phyloP scores from a whole-genome alignment of 2,888 invertebrate species.

The Neoscelio sp. region DNA sequence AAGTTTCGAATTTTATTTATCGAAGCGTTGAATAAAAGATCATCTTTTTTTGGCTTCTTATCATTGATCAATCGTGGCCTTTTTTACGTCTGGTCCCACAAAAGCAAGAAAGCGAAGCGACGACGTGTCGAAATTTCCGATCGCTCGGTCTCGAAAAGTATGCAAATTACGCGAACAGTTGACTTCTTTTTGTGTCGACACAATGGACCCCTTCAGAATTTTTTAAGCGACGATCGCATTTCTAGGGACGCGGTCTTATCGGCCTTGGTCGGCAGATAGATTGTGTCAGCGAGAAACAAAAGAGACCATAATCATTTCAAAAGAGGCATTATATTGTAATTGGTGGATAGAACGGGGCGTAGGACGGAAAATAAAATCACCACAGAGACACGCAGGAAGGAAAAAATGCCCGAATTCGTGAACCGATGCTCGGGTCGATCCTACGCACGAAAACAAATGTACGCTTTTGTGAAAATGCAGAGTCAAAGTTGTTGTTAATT shows the following conservation, averaged over 20 bases:
- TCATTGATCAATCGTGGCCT: conserved; percentile 39
- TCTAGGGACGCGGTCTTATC: conserved; percentile 49
- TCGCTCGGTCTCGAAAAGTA: conserved; percentile 54
- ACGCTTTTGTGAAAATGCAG: conserved; percentile 13
- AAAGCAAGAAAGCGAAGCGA: conserved; percentile 45
- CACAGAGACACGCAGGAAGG: conserved; percentile 7
- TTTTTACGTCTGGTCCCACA: conserved; percentile 46
- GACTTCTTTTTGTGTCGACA: conserved; percentile 50
- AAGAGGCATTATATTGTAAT: conserved; percentile 64
- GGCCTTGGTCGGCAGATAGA: conserved; percentile 58
- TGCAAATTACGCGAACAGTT: conserved; percentile 56
- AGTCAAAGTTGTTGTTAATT: not conserved
- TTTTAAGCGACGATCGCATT: conserved; percentile 63
- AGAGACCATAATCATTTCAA: conserved; percentile 61
- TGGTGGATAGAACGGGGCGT: conserved; percentile 37
- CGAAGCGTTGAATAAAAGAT: conserved; percentile 43
- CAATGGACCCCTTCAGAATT: conserved; percentile 59
- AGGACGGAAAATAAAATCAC: conserved; percentile 47
- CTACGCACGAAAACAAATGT: conserved; percentile 41
- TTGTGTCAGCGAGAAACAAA: conserved; percentile 63
- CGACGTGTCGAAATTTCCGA: conserved; percentile 64
- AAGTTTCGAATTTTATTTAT: no score
- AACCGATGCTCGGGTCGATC: not conserved
- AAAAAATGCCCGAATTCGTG: conserved; percentile 22
- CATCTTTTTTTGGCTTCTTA: conserved; percentile 20